phyloP scores from a whole-genome alignment of 2,797 vertebrate species.

The Anisognathus igniventris region DNA sequence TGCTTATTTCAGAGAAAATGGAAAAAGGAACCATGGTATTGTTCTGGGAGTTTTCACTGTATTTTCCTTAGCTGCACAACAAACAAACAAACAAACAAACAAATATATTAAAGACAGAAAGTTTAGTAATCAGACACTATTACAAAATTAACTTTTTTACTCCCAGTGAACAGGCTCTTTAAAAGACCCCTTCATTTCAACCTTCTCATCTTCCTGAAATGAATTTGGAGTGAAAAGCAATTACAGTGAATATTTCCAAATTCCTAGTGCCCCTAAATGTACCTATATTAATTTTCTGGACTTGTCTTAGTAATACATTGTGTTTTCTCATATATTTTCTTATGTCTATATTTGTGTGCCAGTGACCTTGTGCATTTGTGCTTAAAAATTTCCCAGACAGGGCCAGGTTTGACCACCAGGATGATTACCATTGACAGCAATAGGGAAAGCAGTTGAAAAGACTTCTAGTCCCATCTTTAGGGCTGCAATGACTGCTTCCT shows the following conservation, averaged over 20 bases:
- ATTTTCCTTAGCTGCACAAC: neutral
- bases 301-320: neutral
- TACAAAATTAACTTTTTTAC: neutral
- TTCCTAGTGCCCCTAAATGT: neutral
- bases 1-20: neutral
- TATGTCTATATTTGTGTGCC: neutral
- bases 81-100: neutral
- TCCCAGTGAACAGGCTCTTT: neutral
- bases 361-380: neutral
- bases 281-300: neutral
- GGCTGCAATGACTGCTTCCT: neutral
- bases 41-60: neutral
- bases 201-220: neutral
- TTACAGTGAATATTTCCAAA: constrained; percentile 5
- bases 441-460: neutral
- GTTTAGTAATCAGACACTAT: neutral
- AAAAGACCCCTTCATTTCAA: constrained; percentile 2
- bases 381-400: neutral
- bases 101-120: neutral
- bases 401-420: neutral
- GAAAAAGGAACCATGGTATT: neutral
- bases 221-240: neutral
- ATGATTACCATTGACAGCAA: neutral
- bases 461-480: neutral
- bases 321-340: neutral